These are phyloP conservation scores for Leptobrachium leishanense DNA, from an alignment of 2,113 vertebrate genomes.

Conservation along the genomic window DNA sequence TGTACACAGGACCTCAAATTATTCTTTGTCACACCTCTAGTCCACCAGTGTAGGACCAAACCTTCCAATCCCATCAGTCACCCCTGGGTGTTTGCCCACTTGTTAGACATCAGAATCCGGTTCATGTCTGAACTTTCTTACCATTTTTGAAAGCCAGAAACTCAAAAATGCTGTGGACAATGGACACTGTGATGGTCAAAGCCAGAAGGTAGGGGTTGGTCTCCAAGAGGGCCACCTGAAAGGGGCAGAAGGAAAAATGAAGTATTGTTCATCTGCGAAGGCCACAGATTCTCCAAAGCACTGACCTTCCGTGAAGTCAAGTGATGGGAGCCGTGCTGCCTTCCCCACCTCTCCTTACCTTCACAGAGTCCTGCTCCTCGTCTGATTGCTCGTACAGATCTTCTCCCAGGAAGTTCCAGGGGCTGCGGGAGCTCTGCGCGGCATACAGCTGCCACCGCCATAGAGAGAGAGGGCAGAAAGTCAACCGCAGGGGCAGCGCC, in stretches of 20 bases:
- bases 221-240: constrained; percentile 86
- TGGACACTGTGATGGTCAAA: constrained; percentile 88
- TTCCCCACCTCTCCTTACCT: constrained; percentile 65
- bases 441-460: constrained; percentile 97
- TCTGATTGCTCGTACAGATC: constrained; percentile 93
- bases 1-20: no score
- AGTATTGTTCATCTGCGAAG: no score
- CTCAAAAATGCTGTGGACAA: constrained; percentile 93
- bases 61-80: no score
- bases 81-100: no score
- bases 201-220: constrained; percentile 92
- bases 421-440: constrained; percentile 85
- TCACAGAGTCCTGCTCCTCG: constrained; percentile 94
- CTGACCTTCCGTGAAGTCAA: neutral
- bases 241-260: neutral
- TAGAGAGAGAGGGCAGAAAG: constrained; percentile 87
- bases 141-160: constrained; percentile 96
- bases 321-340: neutral
- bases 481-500: constrained; percentile 79
- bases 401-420: constrained; percentile 91
- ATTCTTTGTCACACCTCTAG: no score
- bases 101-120: no score
- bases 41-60: no score
- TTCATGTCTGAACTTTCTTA: constrained; percentile 52
- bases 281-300: no score